Evolutionary conservation across 1,140 invertebrate species (phyloP), one percentile per base, ranked within the genome.

Genomic region (Zaprionus taronus): DNA sequence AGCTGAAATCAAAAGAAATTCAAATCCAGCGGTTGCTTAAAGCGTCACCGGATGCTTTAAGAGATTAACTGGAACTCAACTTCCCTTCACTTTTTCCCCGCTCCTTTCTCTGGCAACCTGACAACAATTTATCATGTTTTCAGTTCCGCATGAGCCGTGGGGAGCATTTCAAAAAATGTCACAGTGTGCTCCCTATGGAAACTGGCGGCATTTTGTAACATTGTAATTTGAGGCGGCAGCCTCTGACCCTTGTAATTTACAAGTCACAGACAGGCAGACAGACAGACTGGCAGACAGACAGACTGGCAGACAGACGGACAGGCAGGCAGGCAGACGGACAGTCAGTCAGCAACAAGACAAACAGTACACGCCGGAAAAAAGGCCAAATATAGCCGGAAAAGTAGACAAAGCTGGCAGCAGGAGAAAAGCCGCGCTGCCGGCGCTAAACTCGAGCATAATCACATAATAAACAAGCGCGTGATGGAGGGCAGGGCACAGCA

Each of bases 361-460:
- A 85, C 72, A 70, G 73, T 64, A 67, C 51, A 77, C 34, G 34
- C 11, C 12, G 66, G 66, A 72, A 73, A n/a, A 26, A 66, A 86
- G 78, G 80, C 62, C 73, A 87, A 83, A 83, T 53, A 70, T 69
- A 60, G 62, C 38, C 65, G 70, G 38, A 55, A 71, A 51, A 77
- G 41, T 7, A 47, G 41, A 47, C 41, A 47, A 55, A 61, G 28
- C 53, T 15, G 36, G 31, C 15, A 15, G 44, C 2, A 7, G 34
- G 34, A 36, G 47, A 53, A 64, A 53, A 38, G 31, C 61, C 51
- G 58, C 55, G 68, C 75, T 76, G 72, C 64, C 64, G 75, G 68
- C 72, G 77, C 78, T 89, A 77, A 90, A 89, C 72, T 89, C 69
- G 70, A 69, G 82, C 86, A 90, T 90, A 90, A 90, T 90, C 85